Evolutionary conservation across 2,797 vertebrate species (phyloP), one percentile per base, ranked within the genome.

Genomic region (Melanotaenia maccullochi): DNA sequence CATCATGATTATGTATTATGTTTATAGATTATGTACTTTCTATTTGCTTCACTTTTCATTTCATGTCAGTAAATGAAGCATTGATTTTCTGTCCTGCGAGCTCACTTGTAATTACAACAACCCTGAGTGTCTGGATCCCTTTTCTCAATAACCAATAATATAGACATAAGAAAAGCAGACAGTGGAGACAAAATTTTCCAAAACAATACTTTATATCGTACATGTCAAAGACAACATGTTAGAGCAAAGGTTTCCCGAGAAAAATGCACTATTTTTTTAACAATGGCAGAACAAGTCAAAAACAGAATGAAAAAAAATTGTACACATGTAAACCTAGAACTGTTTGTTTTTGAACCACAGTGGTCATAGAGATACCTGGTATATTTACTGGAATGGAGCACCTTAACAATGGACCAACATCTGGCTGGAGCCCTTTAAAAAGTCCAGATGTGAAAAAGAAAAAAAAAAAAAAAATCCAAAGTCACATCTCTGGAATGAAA

Each of bases 161-260:
- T 1, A 14, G 60, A 24, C n/a, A 74, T 60, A 86, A 88, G 84
- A 94, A 90, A 56, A 49, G 2, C 89, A 92, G 92, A 93, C 82
- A 90, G 47, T 79, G 75, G 83, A 85, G 78, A 76, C 90, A 1
- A 30, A 62, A 16, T 81, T 93, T 94, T 95, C 92, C 94, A 96
- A 95, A 94, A 95, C 89, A 94, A 95, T 96, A 95, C 93, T 95
- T 96, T 96, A 94, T 94, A 95, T 92, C 67, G 83, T 94, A 93
- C 91, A 96, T 93, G 95, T 95, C 95, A 96, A 96, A 96, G 94
- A 96, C 93, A 95, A 95, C 73, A 93, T 89, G 86, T 94, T 79
- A 95, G 93, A 94, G 94, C 85, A 73, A 93, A 92, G 90, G 91
- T 86, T 67, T 95, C 94, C 87, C 81, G 86, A 93, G 92, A 93